A percentile compares a stretch with the other conserved stretches of the same genome.
These are phyloP conservation scores for Pluvianellus socialis DNA, from an alignment of 2,113 vertebrate species.

Conservation along the genomic window DNA sequence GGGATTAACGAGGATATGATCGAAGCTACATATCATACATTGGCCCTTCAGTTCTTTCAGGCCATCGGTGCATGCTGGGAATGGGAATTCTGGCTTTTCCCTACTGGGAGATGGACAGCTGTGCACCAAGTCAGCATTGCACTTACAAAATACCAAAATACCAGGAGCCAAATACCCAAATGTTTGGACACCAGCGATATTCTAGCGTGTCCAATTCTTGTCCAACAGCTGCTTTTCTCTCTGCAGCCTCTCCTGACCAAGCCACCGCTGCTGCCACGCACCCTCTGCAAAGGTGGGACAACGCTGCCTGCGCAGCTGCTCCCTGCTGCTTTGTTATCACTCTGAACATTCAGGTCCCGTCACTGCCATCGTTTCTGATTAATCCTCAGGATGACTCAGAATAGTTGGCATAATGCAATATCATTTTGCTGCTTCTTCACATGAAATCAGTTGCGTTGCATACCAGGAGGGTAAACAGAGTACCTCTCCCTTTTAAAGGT, in stretches of 20 bases:
- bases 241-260: neutral
- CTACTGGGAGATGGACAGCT: neutral
- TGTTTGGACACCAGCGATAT: neutral
- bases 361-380: neutral
- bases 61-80: neutral
- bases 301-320: neutral
- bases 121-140: neutral
- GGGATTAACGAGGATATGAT: neutral
- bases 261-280: neutral
- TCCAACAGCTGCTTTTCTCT: neutral
- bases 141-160: neutral
- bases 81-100: neutral
- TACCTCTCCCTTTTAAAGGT: neutral
- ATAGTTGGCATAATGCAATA: neutral
- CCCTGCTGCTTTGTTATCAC: neutral
- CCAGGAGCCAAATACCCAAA: neutral
- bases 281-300: neutral
- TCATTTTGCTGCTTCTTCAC: neutral
- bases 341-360: neutral
- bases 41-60: neutral
- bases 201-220: neutral
- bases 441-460: neutral
- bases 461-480: neutral
- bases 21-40: neutral
- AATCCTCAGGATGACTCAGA: slow-evolving; percentile 8